Conservation (phyloP, 2,888 invertebrate species). For the Dichetophora obliterata region DNA sequence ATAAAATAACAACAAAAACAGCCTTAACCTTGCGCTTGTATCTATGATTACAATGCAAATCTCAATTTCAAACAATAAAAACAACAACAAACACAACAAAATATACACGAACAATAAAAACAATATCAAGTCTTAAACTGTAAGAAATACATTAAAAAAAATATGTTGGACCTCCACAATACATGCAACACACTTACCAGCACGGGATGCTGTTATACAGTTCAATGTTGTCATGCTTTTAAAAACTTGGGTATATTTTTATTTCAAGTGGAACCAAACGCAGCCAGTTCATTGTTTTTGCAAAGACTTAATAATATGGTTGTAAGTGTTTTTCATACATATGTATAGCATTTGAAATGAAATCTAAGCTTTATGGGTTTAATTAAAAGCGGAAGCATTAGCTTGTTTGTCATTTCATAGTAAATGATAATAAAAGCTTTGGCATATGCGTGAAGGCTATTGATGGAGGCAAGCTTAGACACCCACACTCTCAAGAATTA, state of each 20-base stretch:
- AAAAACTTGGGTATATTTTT: neutral
- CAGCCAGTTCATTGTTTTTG: neutral
- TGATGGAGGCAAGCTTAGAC: too few species aligned
- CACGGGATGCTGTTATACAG: neutral
- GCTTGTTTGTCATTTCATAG: too few species aligned
- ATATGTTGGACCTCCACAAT: neutral
- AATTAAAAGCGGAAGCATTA: too few species aligned
- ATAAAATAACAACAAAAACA: neutral
- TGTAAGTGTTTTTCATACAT: neutral
- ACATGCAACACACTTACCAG: too few species aligned
- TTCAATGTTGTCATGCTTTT: constrained; percentile 30
- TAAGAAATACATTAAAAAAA: neutral
- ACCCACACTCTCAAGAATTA: too few species aligned
- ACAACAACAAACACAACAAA: constrained; percentile 10
- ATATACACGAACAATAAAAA: neutral
- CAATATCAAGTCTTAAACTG: neutral
- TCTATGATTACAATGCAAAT: constrained; percentile 27
- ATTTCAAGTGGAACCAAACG: neutral
- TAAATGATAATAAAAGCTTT: too few species aligned
- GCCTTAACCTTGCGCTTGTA: constrained; percentile 37
- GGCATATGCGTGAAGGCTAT: too few species aligned
- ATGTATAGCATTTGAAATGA: neutral
- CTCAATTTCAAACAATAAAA: constrained; percentile 1
- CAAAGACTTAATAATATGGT: neutral
- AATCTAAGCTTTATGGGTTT: neutral